A percentile compares a stretch with the other conserved stretches of the same genome.
Evolutionary conservation across 2,888 invertebrate genomes (phyloP).

Genomic region (Yponomeuta plumbellus): DNA sequence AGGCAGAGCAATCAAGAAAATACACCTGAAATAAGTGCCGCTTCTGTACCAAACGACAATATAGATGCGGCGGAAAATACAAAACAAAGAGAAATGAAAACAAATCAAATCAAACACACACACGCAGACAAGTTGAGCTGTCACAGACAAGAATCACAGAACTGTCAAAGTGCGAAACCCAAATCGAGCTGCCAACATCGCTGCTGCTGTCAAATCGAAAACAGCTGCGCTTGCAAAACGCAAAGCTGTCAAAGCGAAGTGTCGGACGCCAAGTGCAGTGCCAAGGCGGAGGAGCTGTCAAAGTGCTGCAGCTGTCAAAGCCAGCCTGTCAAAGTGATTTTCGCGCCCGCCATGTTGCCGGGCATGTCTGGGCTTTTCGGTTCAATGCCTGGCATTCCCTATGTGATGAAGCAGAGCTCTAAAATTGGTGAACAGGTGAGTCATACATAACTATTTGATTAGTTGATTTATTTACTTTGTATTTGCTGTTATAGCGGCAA

Average conservation of each 20-base stretch:
- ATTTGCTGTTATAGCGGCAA: no score
- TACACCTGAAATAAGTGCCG: conserved; percentile 14
- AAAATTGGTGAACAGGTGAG: conserved; percentile 53
- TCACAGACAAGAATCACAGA: not conserved
- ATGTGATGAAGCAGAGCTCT: conserved; percentile 45
- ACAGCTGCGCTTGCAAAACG: not conserved
- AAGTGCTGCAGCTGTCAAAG: conserved; percentile 36
- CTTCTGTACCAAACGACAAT: conserved; percentile 20
- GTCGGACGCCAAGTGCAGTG: conserved; percentile 1
- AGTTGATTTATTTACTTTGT: no score
- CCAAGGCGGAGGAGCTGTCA: conserved; percentile 13
- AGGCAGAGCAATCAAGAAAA: conserved; percentile 20
- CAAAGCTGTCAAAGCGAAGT: not conserved
- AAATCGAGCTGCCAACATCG: conserved; percentile 37
- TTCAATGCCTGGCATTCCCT: conserved; percentile 50
- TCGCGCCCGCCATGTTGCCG: conserved; percentile 65
- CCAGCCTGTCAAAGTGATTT: conserved; percentile 53
- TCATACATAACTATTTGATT: conserved; percentile 8
- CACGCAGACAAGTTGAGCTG: not conserved
- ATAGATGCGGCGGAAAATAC: conserved; percentile 9
- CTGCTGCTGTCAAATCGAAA: conserved; percentile 32
- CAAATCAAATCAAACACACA: not conserved
- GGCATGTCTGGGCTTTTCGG: conserved; percentile 36
- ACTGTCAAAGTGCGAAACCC: conserved; percentile 19
- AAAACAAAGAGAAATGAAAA: conserved; percentile 33